Conservation (phyloP, 2,888 invertebrate genomes). For the Pseudococcus jackbeardsleyi region DNA sequence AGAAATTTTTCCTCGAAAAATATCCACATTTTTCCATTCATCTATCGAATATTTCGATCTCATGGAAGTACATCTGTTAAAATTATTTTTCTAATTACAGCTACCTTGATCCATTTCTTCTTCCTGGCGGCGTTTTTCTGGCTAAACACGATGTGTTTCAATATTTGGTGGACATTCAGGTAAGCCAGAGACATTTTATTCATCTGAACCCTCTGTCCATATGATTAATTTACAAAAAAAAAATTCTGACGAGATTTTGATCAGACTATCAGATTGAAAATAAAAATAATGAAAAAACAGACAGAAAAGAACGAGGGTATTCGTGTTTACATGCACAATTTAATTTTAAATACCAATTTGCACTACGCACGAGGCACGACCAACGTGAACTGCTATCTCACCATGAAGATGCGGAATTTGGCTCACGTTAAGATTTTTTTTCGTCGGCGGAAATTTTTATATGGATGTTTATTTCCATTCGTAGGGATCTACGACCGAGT, state of each 20-base stretch:
- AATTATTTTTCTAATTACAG: conserved; percentile 74
- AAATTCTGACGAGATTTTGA: background rate
- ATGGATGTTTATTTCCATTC: conserved; percentile 68
- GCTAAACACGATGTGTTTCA: conserved; percentile 95
- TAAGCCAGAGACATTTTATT: conserved; percentile 72
- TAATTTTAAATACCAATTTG: background rate
- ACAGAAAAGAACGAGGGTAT: background rate
- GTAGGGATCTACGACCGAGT: conserved; percentile 85
- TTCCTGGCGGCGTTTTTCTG: conserved; percentile 92
- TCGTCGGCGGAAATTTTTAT: background rate
- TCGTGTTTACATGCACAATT: conserved; percentile 37
- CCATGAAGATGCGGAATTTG: background rate
- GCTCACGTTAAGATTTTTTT: background rate
- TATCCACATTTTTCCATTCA: background rate
- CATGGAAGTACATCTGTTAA: background rate
- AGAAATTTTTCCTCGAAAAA: background rate
- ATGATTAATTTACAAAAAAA: background rate
- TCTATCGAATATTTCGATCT: background rate
- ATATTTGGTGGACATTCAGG: conserved; percentile 95
- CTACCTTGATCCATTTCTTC: conserved; percentile 87
- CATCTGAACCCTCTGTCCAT: background rate
- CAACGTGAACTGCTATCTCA: conserved; percentile 5
- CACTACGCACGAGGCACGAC: background rate
- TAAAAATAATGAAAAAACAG: too few species aligned
- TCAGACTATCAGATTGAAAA: background rate